Percentiles rank a stretch among this genome's conserved stretches.
Conservation (phyloP, 2,888 invertebrate genomes). For the Chloroclystis v-ata region DNA sequence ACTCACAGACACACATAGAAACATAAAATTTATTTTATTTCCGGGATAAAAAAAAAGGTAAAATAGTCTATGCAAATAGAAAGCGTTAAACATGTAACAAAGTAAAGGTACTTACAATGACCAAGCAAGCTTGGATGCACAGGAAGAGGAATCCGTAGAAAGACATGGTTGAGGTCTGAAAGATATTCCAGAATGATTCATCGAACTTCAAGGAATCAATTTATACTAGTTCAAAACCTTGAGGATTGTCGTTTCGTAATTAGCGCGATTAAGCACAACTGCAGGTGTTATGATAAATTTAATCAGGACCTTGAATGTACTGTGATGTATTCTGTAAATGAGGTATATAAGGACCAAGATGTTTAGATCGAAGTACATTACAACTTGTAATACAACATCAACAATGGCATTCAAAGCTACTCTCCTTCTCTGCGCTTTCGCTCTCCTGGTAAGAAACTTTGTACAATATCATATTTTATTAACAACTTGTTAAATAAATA, state of each 20-base stretch:
- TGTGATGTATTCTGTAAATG: neutral
- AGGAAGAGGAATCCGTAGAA: constrained; percentile 1
- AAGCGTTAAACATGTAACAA: too few species aligned
- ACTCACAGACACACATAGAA: too few species aligned
- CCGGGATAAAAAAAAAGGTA: too few species aligned
- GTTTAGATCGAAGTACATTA: neutral
- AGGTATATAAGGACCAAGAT: neutral
- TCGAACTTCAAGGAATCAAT: neutral
- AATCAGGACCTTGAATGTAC: constrained; percentile 1
- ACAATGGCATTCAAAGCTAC: constrained; percentile 31
- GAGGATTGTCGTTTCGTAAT: neutral
- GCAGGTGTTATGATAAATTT: neutral
- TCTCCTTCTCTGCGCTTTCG: constrained; percentile 32
- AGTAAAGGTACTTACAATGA: constrained; percentile 16
- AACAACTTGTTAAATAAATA: too few species aligned
- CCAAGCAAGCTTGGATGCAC: constrained; percentile 13
- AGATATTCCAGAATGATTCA: constrained; percentile 4
- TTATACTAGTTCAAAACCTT: neutral
- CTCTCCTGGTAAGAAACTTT: constrained; percentile 23
- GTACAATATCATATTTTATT: too few species aligned
- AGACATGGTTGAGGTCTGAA: neutral
- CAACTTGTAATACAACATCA: constrained; percentile 5
- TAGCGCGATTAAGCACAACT: neutral
- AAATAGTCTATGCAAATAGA: too few species aligned
- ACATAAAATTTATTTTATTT: too few species aligned